These are phyloP conservation scores for Pantherophis guttatus DNA, from an alignment of 2,113 vertebrate genomes.

Conservation along the genomic window DNA sequence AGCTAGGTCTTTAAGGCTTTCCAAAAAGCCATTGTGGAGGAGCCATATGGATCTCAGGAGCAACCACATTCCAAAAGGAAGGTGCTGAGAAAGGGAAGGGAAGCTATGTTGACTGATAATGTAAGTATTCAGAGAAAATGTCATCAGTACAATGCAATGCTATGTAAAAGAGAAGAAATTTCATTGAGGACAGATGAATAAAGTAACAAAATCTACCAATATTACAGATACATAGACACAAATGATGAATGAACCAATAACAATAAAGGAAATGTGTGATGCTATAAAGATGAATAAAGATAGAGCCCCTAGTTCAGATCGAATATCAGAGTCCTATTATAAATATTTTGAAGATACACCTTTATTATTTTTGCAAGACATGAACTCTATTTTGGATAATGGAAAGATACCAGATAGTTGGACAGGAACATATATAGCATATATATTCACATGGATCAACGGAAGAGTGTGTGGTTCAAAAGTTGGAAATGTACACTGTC, in stretches of 20 bases:
- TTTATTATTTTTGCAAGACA: background rate
- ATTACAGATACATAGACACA: background rate
- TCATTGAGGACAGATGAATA: background rate
- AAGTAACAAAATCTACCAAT: background rate
- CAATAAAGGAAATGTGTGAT: background rate
- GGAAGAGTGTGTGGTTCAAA: background rate
- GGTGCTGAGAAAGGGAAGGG: background rate
- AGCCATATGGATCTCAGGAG: background rate
- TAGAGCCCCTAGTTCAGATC: background rate
- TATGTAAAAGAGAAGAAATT: background rate
- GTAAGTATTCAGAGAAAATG: background rate
- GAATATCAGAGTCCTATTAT: background rate
- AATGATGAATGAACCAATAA: background rate
- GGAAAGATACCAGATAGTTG: background rate
- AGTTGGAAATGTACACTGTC: background rate
- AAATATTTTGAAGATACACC: background rate
- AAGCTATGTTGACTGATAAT: background rate
- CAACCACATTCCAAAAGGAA: background rate
- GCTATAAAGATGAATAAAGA: background rate
- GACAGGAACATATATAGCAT: background rate
- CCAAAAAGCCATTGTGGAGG: background rate
- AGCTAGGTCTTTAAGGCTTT: background rate
- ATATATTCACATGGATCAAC: background rate
- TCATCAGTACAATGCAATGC: background rate
- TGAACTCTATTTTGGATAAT: background rate